These are phyloP conservation scores for Chaetophractus vellerosus DNA, from an alignment of 2,797 vertebrate species.

Conservation along the genomic window DNA sequence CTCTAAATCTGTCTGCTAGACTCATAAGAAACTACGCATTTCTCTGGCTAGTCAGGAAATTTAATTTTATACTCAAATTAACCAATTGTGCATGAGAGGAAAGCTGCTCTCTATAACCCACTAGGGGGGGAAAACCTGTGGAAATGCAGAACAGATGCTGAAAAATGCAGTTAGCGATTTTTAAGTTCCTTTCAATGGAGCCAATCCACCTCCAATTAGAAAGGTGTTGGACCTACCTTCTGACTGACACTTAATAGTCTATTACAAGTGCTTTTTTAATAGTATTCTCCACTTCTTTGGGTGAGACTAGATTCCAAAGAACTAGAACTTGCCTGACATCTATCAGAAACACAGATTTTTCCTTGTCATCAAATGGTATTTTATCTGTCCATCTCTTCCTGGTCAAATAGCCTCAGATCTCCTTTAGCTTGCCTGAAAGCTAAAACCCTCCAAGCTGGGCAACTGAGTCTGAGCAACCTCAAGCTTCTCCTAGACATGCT, in stretches of 20 bases:
- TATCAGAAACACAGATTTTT: neutral
- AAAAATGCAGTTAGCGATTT: neutral
- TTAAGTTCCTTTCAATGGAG: neutral
- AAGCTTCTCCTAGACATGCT: neutral
- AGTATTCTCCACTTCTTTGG: neutral
- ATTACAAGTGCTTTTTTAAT: neutral
- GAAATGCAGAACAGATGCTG: conserved; percentile 19
- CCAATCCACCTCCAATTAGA: neutral
- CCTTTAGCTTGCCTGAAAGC: neutral
- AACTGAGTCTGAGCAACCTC: neutral
- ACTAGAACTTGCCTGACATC: neutral
- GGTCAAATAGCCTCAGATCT: neutral
- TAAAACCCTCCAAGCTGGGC: neutral
- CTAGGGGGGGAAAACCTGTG: neutral
- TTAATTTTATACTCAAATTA: conserved; percentile 76
- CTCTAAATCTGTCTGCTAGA: conserved; percentile 53
- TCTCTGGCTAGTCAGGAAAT: conserved; percentile 58
- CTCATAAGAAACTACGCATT: conserved; percentile 40
- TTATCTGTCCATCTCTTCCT: conserved; percentile 47
- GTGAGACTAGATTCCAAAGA: neutral
- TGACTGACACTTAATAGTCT: neutral
- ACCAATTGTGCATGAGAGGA: neutral
- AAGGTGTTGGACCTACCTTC: neutral
- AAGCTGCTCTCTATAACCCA: neutral
- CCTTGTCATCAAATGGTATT: neutral